These are phyloP conservation scores for Phengaris alcon DNA, from an alignment of 2,888 invertebrate genomes.

Conservation along the genomic window DNA sequence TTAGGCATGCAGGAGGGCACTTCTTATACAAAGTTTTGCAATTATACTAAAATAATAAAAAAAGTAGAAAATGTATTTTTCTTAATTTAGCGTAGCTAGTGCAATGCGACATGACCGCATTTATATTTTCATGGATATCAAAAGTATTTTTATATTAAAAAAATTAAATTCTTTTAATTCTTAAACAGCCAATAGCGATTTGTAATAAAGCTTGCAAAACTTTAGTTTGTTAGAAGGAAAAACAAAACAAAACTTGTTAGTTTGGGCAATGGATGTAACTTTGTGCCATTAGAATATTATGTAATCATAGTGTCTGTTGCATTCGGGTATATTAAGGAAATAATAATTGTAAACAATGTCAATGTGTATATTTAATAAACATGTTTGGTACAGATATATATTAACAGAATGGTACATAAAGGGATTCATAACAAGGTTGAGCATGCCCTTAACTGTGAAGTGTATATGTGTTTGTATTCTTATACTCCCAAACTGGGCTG, in stretches of 20 bases:
- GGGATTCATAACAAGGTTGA: slow-evolving; percentile 61
- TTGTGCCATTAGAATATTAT: slow-evolving; percentile 22
- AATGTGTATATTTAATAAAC: slow-evolving; percentile 41
- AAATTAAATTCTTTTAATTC: neutral
- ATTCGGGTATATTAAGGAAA: slow-evolving; percentile 21
- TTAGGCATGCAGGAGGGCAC: slow-evolving; percentile 67
- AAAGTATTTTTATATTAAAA: neutral
- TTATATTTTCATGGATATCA: neutral
- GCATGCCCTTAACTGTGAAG: slow-evolving; percentile 71
- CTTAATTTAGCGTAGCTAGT: slow-evolving; percentile 31
- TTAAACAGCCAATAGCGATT: slow-evolving; percentile 47
- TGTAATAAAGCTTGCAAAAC: slow-evolving; percentile 62
- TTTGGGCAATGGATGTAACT: slow-evolving; percentile 37
- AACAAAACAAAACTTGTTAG: slow-evolving; percentile 46
- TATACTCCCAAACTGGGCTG: slow-evolving; percentile 31
- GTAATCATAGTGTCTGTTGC: slow-evolving; percentile 11
- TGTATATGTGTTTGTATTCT: slow-evolving; percentile 46
- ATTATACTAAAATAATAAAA: slow-evolving; percentile 34
- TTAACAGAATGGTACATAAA: slow-evolving; percentile 47
- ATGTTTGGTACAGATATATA: slow-evolving; percentile 35
- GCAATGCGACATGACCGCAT: slow-evolving; percentile 28
- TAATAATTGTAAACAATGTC: slow-evolving; percentile 27
- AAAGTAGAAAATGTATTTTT: slow-evolving; percentile 9
- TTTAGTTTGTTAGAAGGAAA: slow-evolving; percentile 60
- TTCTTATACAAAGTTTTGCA: slow-evolving; percentile 52